A percentile compares a stretch with the other conserved stretches of the same genome.
These are phyloP conservation scores for Drosophila simulans DNA, from an alignment of 1,140 invertebrate genomes.

Conservation along the genomic window DNA sequence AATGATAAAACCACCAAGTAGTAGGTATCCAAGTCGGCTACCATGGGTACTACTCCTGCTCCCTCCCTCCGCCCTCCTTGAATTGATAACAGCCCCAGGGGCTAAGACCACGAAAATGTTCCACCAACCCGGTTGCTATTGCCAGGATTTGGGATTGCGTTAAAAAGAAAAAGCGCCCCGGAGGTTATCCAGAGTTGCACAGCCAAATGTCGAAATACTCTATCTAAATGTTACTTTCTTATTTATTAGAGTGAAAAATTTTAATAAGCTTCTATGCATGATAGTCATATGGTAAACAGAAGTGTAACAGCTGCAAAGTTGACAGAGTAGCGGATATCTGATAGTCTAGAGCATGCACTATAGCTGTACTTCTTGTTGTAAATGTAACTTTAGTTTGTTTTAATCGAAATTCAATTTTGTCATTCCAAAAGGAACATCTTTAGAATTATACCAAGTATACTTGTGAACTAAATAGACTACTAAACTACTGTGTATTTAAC, in stretches of 20 bases:
- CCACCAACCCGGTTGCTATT: constrained; percentile 30
- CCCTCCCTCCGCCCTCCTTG: neutral
- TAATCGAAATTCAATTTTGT: too few relatives aligned
- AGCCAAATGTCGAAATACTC: neutral
- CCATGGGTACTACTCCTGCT: constrained; percentile 1
- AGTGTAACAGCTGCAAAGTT: too few relatives aligned
- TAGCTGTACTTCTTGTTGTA: too few relatives aligned
- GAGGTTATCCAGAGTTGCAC: neutral
- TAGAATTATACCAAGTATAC: neutral
- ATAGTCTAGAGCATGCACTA: too few relatives aligned
- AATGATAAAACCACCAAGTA: constrained; percentile 67
- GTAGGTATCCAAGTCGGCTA: constrained; percentile 39
- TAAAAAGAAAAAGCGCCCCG: constrained; percentile 11
- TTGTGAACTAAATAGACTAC: too few relatives aligned
- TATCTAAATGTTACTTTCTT: neutral
- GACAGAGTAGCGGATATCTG: too few relatives aligned
- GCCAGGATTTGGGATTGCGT: constrained; percentile 54
- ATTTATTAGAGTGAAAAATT: too few relatives aligned
- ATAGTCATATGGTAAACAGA: too few relatives aligned
- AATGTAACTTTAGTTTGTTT: too few relatives aligned
- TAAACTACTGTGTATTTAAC: too few relatives aligned
- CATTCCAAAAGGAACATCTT: too few relatives aligned
- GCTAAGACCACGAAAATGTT: constrained; percentile 52
- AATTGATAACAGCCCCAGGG: constrained; percentile 16
- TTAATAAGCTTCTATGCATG: too few relatives aligned